phyloP scores from a whole-genome alignment of 1,140 invertebrate genomes.

The Scaptomyza graminum region DNA sequence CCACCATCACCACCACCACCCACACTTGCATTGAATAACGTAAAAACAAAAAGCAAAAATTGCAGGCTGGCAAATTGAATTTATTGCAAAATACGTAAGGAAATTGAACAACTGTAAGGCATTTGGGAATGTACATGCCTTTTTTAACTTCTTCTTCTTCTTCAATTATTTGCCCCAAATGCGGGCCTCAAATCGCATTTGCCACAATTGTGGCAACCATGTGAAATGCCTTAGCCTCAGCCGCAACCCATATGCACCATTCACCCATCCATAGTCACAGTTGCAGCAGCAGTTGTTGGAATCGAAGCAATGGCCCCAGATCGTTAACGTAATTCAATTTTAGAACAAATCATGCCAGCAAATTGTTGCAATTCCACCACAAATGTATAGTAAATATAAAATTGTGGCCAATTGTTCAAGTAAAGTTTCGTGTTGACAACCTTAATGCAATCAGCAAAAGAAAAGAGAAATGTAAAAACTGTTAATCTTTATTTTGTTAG shows the following conservation, averaged over 20 bases:
- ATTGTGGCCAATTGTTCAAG: conserved; percentile 35
- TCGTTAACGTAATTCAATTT: conserved; percentile 71
- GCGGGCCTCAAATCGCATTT: conserved; percentile 55
- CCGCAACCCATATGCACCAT: neutral
- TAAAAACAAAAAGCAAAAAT: conserved; percentile 16
- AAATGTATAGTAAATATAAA: conserved; percentile 32
- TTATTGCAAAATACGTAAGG: conserved; percentile 32
- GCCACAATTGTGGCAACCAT: conserved; percentile 14
- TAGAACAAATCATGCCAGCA: conserved; percentile 66
- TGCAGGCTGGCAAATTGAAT: conserved; percentile 35
- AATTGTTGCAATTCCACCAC: conserved; percentile 45
- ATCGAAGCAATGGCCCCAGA: conserved; percentile 19
- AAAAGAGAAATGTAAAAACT: neutral
- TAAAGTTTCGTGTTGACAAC: neutral
- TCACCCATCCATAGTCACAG: conserved; percentile 8
- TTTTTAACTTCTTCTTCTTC: neutral
- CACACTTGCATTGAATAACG: conserved; percentile 13
- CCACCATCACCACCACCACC: too few species aligned
- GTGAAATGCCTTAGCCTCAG: neutral
- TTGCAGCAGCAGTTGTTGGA: neutral
- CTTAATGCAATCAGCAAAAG: neutral
- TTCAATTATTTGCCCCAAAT: neutral
- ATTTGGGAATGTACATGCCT: conserved; percentile 30
- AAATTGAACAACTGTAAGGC: conserved; percentile 34
- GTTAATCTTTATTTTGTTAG: too few species aligned